phyloP scores from a whole-genome alignment of 2,888 invertebrate species.

The Pandemis cinnamomeana region DNA sequence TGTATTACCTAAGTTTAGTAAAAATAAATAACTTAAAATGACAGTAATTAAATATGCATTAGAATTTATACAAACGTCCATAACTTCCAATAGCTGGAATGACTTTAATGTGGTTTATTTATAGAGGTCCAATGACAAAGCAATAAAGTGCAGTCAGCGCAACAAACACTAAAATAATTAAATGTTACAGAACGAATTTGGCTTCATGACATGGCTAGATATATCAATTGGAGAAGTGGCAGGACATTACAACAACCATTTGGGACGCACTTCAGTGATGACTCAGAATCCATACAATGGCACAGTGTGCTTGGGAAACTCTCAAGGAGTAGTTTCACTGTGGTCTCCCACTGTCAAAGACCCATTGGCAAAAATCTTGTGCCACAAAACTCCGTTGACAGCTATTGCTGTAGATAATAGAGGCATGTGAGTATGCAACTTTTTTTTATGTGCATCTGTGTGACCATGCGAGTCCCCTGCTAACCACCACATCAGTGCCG shows the following conservation, averaged over 20 bases:
- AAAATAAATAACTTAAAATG: no score
- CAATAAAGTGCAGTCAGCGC: no score
- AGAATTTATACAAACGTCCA: no score
- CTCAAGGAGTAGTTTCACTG: slow-evolving; percentile 96
- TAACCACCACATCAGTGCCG: no score
- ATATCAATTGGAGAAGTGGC: slow-evolving; percentile 96
- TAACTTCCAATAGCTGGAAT: no score
- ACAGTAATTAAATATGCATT: no score
- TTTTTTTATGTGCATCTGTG: neutral
- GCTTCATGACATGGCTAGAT: slow-evolving; percentile 96
- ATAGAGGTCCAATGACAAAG: no score
- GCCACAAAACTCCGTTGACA: slow-evolving; percentile 92
- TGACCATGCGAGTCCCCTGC: no score
- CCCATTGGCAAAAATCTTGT: slow-evolving; percentile 95
- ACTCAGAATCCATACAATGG: slow-evolving; percentile 98
- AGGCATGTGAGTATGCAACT: slow-evolving; percentile 87
- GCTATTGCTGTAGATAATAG: slow-evolving; percentile 93
- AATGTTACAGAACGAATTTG: slow-evolving; percentile 86
- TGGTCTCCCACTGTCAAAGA: slow-evolving; percentile 96
- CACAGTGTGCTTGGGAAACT: slow-evolving; percentile 94
- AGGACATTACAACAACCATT: slow-evolving; percentile 89
- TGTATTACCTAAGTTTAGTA: slow-evolving; percentile 59
- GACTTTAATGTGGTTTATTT: no score
- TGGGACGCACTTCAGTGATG: slow-evolving; percentile 93
- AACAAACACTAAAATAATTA: slow-evolving; percentile 6